Evolutionary conservation across 53 echinoderm and acorn worm species (phyloP), one percentile per base, ranked within the genome.

Genomic region (Mesocentrotus franciscanus): DNA sequence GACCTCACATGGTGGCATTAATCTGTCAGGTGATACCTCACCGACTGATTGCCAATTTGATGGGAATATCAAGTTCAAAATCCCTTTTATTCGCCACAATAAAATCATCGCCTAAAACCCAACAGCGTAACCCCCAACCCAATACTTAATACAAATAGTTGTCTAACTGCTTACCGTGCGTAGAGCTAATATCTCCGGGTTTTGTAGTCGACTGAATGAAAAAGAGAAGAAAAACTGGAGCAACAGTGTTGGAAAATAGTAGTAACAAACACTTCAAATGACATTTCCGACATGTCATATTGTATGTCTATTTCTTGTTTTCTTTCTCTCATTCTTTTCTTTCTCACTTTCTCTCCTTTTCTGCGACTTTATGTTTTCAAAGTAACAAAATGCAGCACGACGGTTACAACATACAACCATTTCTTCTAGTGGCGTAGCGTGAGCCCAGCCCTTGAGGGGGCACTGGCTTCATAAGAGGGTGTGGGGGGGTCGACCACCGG

Each of bases 71-170:
- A 93, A 75, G 93, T 93, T 93, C 76, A 76, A 92, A 39, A 92
- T 33, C 39, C 68, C 92, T 34, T 68, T 92, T 64, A 33, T 62
- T 66, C 92, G 71, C 24, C 92, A 92, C 92, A 92, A 68, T 92
- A 70, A 92, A 92, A 68, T 34, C 62, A 64, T 70, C 71, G 92
- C 92, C 92, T 36, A 39, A 61, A 66, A 92, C 92, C 92, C 71
- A 64, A 39, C 36, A 92, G 56, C 56, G 39, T 39, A 24, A 61
- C 61, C 35, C 56, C 26, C 56, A 75, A 76, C 93, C 93, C 93
- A 93, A 93, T 93, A 93, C 93, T 93, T 76, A 75, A 93, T 76
- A 75, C 93, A 93, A 93, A 93, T 93, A 93, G 76, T 93, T 74
- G 93, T 75, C 74, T 93, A 74, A 93, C 56, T 56, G n/a, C 93